Conservation (phyloP, 2,113 vertebrate species). For the Megaceryle torquata region DNA sequence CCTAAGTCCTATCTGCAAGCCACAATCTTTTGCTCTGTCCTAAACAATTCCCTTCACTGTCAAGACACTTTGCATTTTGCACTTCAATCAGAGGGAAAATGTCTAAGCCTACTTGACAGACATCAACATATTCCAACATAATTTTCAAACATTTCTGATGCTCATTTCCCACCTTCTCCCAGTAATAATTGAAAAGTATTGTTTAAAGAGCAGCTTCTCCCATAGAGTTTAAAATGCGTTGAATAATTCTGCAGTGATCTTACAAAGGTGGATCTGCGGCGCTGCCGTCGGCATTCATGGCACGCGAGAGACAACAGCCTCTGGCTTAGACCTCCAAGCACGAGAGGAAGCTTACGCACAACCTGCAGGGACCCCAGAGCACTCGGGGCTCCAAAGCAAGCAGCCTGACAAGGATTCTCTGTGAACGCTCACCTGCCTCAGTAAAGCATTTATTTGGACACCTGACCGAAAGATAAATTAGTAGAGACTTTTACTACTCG, state of each 20-base stretch:
- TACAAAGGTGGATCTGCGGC: not conserved
- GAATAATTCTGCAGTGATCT: not conserved
- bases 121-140: not conserved
- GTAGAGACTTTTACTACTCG: not conserved
- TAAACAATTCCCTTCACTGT: not conserved
- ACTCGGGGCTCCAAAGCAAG: not conserved
- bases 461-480: not conserved
- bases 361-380: rapidly evolving
- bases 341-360: not conserved
- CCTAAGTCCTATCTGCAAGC: not conserved
- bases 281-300: rapidly evolving
- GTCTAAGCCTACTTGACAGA: not conserved
- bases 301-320: not conserved
- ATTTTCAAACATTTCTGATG: not conserved
- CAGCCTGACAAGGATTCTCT: not conserved
- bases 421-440: not conserved
- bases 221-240: not conserved
- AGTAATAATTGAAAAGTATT: not conserved
- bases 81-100: not conserved
- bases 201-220: not conserved
- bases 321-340: not conserved
- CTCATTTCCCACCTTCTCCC: not conserved
- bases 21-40: not conserved
- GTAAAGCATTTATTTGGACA: not conserved
- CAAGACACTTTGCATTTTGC: not conserved